phyloP scores from a whole-genome alignment of 2,888 invertebrate genomes.

The Hyposoter didymator region DNA sequence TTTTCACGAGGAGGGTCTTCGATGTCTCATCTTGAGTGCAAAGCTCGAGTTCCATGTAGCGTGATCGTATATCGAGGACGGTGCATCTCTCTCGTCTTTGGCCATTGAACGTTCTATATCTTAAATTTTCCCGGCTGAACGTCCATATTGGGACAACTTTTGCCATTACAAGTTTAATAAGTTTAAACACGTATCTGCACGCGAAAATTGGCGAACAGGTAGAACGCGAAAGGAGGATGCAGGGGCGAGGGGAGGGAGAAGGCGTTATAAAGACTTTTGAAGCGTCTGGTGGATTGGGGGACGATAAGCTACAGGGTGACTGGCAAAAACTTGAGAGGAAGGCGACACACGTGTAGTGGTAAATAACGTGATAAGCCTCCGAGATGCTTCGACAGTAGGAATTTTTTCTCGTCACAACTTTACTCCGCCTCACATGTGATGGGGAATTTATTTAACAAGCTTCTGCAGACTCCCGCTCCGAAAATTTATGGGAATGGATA shows the following conservation, averaged over 20 bases:
- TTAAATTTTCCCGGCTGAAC: constrained; percentile 32
- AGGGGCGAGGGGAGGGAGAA: constrained; percentile 57
- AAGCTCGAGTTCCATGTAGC: constrained; percentile 18
- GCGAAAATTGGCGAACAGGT: constrained; percentile 65
- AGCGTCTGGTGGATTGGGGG: constrained; percentile 52
- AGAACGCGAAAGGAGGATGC: constrained; percentile 64
- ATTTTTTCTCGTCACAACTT: constrained; percentile 47
- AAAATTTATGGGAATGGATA: constrained; percentile 14
- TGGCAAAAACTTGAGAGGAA: constrained; percentile 48
- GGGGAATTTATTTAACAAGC: constrained; percentile 23
- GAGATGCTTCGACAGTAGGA: constrained; percentile 35
- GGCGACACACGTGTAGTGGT: constrained; percentile 2
- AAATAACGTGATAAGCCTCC: constrained; percentile 32
- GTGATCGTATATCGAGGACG: constrained; percentile 14
- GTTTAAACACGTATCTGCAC: constrained; percentile 76
- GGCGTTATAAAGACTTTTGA: constrained; percentile 58
- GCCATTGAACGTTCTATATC: constrained; percentile 46
- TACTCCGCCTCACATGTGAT: constrained; percentile 32
- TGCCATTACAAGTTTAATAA: constrained; percentile 83
- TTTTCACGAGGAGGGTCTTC: constrained; percentile 18
- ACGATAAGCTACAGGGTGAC: constrained; percentile 57
- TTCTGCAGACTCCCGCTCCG: not conserved
- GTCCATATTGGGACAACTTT: constrained; percentile 76
- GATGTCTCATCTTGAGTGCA: constrained; percentile 18
- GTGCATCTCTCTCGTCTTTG: constrained; percentile 39